phyloP scores from a whole-genome alignment of 2,888 invertebrate species.

The Cremastinae sp. region DNA sequence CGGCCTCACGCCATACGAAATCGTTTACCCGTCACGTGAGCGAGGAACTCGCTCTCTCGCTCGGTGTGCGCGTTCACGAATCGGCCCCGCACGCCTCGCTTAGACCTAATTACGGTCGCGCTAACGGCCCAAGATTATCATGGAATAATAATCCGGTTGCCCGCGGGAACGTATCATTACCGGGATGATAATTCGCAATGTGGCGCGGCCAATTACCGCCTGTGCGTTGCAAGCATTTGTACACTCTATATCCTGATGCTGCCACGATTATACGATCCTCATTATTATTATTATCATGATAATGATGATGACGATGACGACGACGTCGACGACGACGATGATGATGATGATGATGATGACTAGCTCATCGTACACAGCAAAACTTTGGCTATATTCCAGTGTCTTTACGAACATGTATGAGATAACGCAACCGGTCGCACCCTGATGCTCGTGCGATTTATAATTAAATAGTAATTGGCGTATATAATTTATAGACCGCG shows the following conservation, averaged over 20 bases:
- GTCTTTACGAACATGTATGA: conserved; percentile 34
- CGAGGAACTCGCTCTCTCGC: conserved; percentile 48
- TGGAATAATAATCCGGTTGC: conserved; percentile 62
- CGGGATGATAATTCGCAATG: conserved; percentile 62
- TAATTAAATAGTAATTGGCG: conserved; percentile 57
- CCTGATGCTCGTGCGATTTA: conserved; percentile 50
- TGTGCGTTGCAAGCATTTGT: conserved; percentile 17
- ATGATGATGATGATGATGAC: conserved; percentile 47
- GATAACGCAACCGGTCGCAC: conserved; percentile 49
- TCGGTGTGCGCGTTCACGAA: conserved; percentile 30
- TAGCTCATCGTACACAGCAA: conserved; percentile 42
- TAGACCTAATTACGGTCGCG: conserved; percentile 62
- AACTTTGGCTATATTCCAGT: conserved; percentile 51
- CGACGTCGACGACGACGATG: conserved; percentile 30
- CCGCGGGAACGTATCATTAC: conserved; percentile 62
- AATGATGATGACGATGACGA: conserved; percentile 29
- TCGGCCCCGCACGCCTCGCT: conserved; percentile 34
- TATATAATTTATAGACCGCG: conserved; percentile 33
- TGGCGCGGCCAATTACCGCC: conserved; percentile 61
- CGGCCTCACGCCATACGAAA: conserved; percentile 61
- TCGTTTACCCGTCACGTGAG: conserved; percentile 62
- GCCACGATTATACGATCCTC: conserved; percentile 19
- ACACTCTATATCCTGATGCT: conserved; percentile 40
- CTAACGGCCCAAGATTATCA: conserved; percentile 62
- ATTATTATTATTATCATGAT: conserved; percentile 12